Evolutionary conservation across 2,888 invertebrate genomes (phyloP), one percentile per base, ranked within the genome.

Genomic region (Stenichneumon culpator): DNA sequence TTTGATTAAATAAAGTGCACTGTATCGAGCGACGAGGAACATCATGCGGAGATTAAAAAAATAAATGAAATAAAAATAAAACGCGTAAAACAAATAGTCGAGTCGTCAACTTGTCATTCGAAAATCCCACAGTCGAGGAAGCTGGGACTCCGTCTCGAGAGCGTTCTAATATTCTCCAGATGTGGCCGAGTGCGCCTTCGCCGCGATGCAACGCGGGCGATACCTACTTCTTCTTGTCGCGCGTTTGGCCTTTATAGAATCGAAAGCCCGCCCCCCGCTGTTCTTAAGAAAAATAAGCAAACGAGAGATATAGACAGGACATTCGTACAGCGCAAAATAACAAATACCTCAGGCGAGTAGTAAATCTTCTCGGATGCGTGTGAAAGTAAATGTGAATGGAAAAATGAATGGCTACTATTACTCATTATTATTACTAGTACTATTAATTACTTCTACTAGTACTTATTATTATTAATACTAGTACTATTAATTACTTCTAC

Each of bases 161-260:
- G 57, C 44, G 73, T 74, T 60, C 72, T 87, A 86, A 87, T 87
- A 84, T 86, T 84, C 82, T 87, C 87, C 87, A 87, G 86, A 87
- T 87, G 87, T 87, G 80, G 47, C 22, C 32, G 70, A 86, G 70
- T 63, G 57, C 69, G 57, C 39, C 68, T 52, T 63, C 70, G 72
- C 79, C 67, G 79, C 86, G 73, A 75, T 77, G 54, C 68, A 77
- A 57, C 39, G 25, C 63, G 50, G 19, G 16, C 65, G 74, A 74
- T 74, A 73, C 68, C 78, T 78, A 52, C 68, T 83, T 75, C 50
- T 65, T 75, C 52, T 54, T 32, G 11, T 57, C 39, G 28, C 36
- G 25, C 60, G 28, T 11, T 4, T 22, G 11, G 52, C 60, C 32
- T 63, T 73, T 79, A 79, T 79, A 73, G 60, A 80, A 79, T 77